Evolutionary conservation across 64 coral and sea anemone species (phyloP).

Genomic region (Stichodactyla helianthus): DNA sequence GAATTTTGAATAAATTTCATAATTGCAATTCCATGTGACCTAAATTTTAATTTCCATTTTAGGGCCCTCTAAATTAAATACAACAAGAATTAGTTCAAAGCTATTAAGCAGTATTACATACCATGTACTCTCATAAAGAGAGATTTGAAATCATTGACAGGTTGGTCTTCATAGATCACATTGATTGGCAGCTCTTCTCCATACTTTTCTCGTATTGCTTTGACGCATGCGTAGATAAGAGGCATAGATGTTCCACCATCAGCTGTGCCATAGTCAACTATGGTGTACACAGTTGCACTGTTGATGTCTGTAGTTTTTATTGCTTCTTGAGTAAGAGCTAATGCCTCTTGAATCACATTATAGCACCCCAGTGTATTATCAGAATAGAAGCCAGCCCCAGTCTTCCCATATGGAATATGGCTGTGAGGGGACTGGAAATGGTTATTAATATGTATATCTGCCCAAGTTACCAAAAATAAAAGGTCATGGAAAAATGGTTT

Average conservation of each 20-base stretch:
- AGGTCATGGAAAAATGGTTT: too few species aligned
- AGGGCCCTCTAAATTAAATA: too few species aligned
- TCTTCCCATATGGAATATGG: constrained; percentile 57
- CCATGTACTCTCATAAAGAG: constrained; percentile 66
- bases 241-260: constrained; percentile 76
- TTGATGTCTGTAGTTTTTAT: constrained; percentile 18
- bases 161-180: constrained; percentile 76
- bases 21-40: too few species aligned
- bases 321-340: constrained; percentile 37
- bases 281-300: constrained; percentile 31
- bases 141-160: constrained; percentile 83
- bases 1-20: too few species aligned
- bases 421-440: constrained; percentile 61
- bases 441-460: too few species aligned
- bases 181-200: constrained; percentile 58
- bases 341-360: constrained; percentile 49
- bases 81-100: too few species aligned
- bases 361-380: constrained; percentile 51
- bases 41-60: too few species aligned
- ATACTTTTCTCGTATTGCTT: constrained; percentile 55
- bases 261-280: constrained; percentile 62
- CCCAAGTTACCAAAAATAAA: too few species aligned
- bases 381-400: constrained; percentile 64
- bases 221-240: constrained; percentile 48
- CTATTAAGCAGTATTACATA: background rate